phyloP scores from a whole-genome alignment of 2,113 vertebrate species.

The Tautogolabrus adspersus region DNA sequence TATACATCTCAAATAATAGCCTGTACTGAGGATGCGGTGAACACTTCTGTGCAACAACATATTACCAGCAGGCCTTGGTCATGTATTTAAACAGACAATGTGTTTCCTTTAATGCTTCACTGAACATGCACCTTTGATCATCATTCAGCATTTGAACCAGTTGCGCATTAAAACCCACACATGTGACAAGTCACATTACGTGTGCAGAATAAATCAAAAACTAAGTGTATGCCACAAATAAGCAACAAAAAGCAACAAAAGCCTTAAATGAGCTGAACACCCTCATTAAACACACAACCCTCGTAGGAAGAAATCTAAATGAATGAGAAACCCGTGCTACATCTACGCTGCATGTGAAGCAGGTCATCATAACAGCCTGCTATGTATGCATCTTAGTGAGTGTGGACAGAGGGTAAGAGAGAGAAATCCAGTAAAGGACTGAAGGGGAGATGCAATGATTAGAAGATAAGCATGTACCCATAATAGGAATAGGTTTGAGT shows the following conservation, averaged over 20 bases:
- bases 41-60: neutral
- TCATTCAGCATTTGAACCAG: conserved; percentile 10
- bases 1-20: conserved; percentile 24
- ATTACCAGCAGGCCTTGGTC: conserved; percentile 2
- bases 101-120: conserved; percentile 9
- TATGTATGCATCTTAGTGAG: neutral
- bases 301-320: neutral
- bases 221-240: neutral
- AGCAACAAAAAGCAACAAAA: neutral
- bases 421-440: neutral
- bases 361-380: conserved; percentile 10
- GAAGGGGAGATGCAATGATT: neutral
- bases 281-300: conserved; percentile 10
- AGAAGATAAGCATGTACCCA: neutral
- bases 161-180: neutral
- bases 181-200: neutral
- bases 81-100: conserved; percentile 29
- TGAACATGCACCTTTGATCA: conserved; percentile 30
- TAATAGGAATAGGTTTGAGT: neutral
- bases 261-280: conserved; percentile 3
- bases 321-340: conserved; percentile 8
- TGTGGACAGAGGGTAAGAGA: neutral
- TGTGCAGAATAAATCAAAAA: neutral
- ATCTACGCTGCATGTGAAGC: conserved; percentile 11
- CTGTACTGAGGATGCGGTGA: conserved; percentile 1